Conservation (phyloP, 1,140 invertebrate species). For the Cyrtorhinus lividipennis region DNA sequence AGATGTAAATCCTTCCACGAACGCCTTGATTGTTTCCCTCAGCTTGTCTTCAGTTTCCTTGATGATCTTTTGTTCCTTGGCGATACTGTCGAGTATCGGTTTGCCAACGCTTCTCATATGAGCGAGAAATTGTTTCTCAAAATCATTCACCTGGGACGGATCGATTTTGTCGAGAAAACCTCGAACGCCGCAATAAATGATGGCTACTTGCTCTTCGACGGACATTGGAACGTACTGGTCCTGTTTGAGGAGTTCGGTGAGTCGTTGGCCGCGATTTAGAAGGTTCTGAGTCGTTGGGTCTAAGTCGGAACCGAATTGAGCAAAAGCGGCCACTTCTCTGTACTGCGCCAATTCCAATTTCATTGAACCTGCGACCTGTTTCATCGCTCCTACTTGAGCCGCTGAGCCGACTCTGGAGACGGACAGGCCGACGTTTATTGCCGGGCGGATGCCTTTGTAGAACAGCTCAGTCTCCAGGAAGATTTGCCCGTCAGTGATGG, state of each 20-base stretch:
- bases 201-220: constrained; percentile 98
- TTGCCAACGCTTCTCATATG: constrained; percentile 73
- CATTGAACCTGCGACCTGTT: constrained; percentile 99
- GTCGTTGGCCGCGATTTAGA: constrained; percentile 92
- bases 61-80: constrained; percentile 88
- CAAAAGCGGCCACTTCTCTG: constrained; percentile 99
- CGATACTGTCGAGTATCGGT: constrained; percentile 73
- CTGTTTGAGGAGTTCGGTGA: constrained; percentile 98
- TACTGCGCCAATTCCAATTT: constrained; percentile 99
- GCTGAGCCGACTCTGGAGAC: constrained; percentile 99
- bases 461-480: constrained; percentile 99
- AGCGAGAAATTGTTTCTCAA: constrained; percentile 89
- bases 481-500: constrained; percentile 99
- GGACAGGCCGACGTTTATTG: constrained; percentile 99
- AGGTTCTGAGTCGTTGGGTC: constrained; percentile 98
- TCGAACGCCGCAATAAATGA: constrained; percentile 98
- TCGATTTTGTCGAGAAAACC: constrained; percentile 98
- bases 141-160: constrained; percentile 89
- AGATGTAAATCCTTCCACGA: constrained; percentile 60
- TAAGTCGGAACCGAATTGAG: constrained; percentile 99
- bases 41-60: constrained; percentile 80
- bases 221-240: constrained; percentile 99
- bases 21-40: constrained; percentile 85
- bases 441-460: constrained; percentile 99
- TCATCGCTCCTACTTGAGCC: constrained; percentile 99